phyloP scores from a whole-genome alignment of 2,888 invertebrate species.

The Pocota personata region DNA sequence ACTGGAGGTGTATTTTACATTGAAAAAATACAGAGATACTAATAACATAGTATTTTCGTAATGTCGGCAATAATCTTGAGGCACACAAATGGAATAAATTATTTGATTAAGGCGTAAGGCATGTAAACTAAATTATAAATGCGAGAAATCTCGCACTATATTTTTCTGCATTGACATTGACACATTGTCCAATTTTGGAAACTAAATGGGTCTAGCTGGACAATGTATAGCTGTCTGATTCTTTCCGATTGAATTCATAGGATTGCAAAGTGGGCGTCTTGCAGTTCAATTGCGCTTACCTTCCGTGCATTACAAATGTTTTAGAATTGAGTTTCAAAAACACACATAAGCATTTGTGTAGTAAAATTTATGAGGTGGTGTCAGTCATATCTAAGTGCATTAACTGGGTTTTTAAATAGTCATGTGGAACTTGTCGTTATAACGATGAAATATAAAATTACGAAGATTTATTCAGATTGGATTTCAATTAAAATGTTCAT shows the following conservation, averaged over 20 bases:
- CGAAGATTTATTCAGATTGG: no score
- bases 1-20: slow-evolving; percentile 57
- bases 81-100: slow-evolving; percentile 47
- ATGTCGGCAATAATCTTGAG: slow-evolving; percentile 11
- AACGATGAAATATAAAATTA: no score
- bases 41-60: slow-evolving; percentile 20
- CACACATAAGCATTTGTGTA: neutral
- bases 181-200: slow-evolving; percentile 60
- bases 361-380: neutral
- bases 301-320: slow-evolving; percentile 20
- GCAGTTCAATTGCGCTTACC: neutral
- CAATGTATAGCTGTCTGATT: slow-evolving; percentile 22
- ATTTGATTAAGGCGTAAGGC: slow-evolving; percentile 35
- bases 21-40: slow-evolving; percentile 32
- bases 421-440: no score
- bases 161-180: slow-evolving; percentile 54
- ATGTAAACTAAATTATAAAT: slow-evolving; percentile 57
- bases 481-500: no score
- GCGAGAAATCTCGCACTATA: slow-evolving; percentile 55
- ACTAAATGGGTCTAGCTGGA: slow-evolving; percentile 49
- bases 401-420: no score
- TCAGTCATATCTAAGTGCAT: neutral
- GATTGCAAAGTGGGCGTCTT: slow-evolving; percentile 11
- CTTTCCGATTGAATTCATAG: slow-evolving; percentile 3
- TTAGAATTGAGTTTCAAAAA: neutral